Evolutionary conservation across 2,888 invertebrate species (phyloP).

Genomic region (Lithophane socia): DNA sequence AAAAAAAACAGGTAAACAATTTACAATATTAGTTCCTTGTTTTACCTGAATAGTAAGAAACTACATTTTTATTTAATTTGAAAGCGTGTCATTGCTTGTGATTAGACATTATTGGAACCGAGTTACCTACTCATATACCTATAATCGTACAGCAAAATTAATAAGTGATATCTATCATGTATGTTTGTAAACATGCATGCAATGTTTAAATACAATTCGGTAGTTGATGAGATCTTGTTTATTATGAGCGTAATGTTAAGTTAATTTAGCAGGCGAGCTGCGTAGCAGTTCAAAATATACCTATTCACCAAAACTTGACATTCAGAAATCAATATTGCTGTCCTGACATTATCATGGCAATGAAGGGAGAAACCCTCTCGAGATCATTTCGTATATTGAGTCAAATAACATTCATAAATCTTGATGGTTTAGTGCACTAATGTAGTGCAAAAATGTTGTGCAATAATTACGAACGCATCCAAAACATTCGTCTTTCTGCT

Average conservation of each 20-base stretch:
- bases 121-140: not conserved
- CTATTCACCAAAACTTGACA: not conserved
- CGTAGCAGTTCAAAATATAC: not conserved
- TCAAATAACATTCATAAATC: not conserved
- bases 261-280: no score
- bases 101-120: not conserved
- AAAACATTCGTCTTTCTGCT: not conserved
- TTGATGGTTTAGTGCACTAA: not conserved
- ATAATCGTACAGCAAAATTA: not conserved
- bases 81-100: not conserved
- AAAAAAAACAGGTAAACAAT: constrained; percentile 20
- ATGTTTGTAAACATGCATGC: not conserved
- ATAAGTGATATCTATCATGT: not conserved
- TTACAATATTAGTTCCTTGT: constrained; percentile 14
- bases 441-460: not conserved
- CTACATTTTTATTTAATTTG: constrained; percentile 4
- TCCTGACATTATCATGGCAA: not conserved
- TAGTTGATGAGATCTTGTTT: not conserved
- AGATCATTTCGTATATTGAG: not conserved
- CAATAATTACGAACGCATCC: not conserved
- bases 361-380: not conserved
- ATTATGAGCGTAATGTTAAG: not conserved
- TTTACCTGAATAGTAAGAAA: not conserved
- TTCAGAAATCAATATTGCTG: not conserved
- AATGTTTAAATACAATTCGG: not conserved